phyloP scores from a whole-genome alignment of 2,113 vertebrate species.

The Ahaetulla prasina region DNA sequence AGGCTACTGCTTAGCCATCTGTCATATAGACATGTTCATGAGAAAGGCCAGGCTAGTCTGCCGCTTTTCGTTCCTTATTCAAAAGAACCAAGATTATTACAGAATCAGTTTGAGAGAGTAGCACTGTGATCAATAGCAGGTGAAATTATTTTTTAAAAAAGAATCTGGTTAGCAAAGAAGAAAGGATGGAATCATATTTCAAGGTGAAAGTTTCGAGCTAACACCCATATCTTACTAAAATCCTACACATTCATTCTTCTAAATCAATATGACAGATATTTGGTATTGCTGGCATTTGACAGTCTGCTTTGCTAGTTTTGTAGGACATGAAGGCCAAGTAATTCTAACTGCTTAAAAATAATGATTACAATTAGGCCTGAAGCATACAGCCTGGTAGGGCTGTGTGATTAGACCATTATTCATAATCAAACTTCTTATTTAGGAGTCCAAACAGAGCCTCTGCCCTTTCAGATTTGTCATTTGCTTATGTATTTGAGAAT shows the following conservation, averaged over 20 bases:
- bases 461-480: slow-evolving; percentile 18
- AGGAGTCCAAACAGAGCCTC: background rate
- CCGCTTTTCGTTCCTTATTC: background rate
- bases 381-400: background rate
- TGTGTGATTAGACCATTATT: slow-evolving; percentile 28
- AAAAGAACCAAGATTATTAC: background rate
- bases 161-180: background rate
- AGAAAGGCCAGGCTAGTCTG: background rate
- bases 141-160: background rate
- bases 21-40: background rate
- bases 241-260: background rate
- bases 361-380: slow-evolving; percentile 8
- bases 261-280: slow-evolving; percentile 16
- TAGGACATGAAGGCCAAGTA: background rate
- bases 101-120: background rate
- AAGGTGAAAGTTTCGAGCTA: background rate
- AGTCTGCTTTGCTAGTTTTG: background rate
- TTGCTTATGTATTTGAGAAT: background rate
- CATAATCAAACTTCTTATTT: slow-evolving; percentile 27
- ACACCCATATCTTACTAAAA: background rate
- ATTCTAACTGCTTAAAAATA: slow-evolving; percentile 31
- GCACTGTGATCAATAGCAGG: background rate
- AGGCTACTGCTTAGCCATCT: background rate
- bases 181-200: background rate
- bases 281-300: background rate